Conservation (phyloP, 2,888 invertebrate species). For the Lycaena phlaeas region DNA sequence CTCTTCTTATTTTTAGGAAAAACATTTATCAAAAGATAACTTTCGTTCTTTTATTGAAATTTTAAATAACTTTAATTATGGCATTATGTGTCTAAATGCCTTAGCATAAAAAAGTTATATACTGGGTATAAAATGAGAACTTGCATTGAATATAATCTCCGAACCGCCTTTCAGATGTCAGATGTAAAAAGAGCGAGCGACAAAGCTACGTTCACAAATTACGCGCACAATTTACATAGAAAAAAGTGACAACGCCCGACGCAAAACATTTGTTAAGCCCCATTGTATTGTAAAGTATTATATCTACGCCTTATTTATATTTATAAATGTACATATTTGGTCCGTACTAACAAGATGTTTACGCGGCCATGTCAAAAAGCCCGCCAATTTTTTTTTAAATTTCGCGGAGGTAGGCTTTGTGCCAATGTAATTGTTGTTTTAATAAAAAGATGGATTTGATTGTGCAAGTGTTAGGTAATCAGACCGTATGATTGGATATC, state of each 20-base stretch:
- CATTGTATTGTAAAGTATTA: constrained; percentile 47
- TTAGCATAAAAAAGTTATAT: neutral
- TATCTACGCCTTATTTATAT: constrained; percentile 47
- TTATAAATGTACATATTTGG: constrained; percentile 64
- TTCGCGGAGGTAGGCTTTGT: constrained; percentile 17
- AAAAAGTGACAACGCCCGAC: constrained; percentile 55
- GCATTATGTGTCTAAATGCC: neutral
- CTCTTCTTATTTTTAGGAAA: too few species aligned
- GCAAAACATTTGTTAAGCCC: constrained; percentile 58
- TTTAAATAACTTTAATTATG: neutral
- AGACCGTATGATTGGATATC: neutral
- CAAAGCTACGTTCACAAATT: constrained; percentile 51
- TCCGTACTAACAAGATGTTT: constrained; percentile 64
- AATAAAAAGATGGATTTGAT: neutral
- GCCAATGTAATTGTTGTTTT: constrained; percentile 1
- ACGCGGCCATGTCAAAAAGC: constrained; percentile 38
- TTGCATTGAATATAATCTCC: constrained; percentile 11
- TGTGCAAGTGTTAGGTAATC: constrained; percentile 3
- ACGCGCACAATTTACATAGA: constrained; percentile 61
- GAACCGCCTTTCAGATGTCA: constrained; percentile 28
- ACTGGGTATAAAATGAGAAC: constrained; percentile 5
- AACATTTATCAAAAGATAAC: too few species aligned
- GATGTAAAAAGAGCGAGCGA: constrained; percentile 24
- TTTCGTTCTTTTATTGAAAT: too few species aligned
- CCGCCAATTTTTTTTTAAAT: constrained; percentile 30